Percentiles rank a stretch among this genome's conserved stretches.
Conservation (phyloP, 2,888 invertebrate species). For the Chesias legatella region DNA sequence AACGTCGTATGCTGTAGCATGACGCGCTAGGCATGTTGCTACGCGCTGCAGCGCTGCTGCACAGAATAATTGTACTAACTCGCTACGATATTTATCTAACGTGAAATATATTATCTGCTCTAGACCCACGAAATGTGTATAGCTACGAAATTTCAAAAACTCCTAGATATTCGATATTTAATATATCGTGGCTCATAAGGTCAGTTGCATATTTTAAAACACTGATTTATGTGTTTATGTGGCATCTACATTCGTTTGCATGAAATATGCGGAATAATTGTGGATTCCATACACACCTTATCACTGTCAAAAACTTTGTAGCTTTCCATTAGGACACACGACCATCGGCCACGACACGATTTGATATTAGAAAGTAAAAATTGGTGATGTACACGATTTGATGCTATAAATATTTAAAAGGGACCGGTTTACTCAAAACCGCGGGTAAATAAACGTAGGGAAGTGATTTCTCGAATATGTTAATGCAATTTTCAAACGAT, state of each 20-base stretch:
- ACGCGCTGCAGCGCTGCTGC: too few species aligned
- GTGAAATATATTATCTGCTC: too few species aligned
- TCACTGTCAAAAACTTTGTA: background rate
- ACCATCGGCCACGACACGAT: slow-evolving; percentile 13
- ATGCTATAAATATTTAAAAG: slow-evolving; percentile 30
- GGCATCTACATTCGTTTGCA: slow-evolving; percentile 16
- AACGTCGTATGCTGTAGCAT: too few species aligned
- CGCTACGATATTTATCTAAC: too few species aligned
- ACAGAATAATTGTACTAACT: too few species aligned
- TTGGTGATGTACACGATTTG: slow-evolving; percentile 24
- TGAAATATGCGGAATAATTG: slow-evolving; percentile 1
- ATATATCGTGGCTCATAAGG: slow-evolving; percentile 3
- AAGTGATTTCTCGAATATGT: slow-evolving; percentile 30
- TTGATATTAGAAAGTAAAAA: slow-evolving; percentile 29
- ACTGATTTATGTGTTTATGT: slow-evolving; percentile 18
- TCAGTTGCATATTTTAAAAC: slow-evolving; percentile 1
- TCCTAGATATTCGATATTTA: too few species aligned
- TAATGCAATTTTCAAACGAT: slow-evolving; percentile 20
- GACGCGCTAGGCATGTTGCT: too few species aligned
- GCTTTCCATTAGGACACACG: slow-evolving; percentile 17
- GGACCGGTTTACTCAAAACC: slow-evolving; percentile 27
- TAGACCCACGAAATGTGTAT: too few species aligned
- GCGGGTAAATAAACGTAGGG: slow-evolving; percentile 28
- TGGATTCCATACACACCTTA: background rate
- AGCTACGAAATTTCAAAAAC: too few species aligned